Evolutionary conservation across 2,797 vertebrate genomes (phyloP), one percentile per base, ranked within the genome.

Genomic region (Sebastes steindachneri): DNA sequence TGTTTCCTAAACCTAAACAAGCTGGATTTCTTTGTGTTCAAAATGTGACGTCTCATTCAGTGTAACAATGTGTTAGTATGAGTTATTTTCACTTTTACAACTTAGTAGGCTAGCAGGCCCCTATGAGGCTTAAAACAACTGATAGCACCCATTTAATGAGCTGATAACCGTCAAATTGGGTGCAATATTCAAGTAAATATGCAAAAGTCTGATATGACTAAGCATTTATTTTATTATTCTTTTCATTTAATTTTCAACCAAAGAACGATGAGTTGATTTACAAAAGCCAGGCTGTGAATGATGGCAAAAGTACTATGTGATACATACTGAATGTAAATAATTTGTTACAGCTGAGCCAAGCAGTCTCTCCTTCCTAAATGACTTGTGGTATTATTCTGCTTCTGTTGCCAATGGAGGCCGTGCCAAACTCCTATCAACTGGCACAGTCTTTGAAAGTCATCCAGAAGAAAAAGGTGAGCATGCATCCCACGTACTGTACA

Each of bases 391-490:
- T 87, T 88, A 90, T 84, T 81, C 86, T 79, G 82, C 83, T 73
- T 76, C 72, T 77, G 57, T 48, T 88, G 90, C 87, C 91, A 92
- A 57, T 9, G 21, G 73, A 90, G 15, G n/a, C 88, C 19, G 75
- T 85, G 92, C 92, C 92, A 94, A 87, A 86, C 66, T 87, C 78
- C 79, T 86, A 90, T 93, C 85, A 89, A 89, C 84, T 84, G 87
- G 86, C 87, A 88, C 65, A 75, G 70, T 75, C 54, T 93, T 94
- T 95, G 94, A 95, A 95, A 94, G 94, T 94, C 94, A 94, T 93
- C 93, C 94, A 95, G 80, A 81, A 89, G 77, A 79, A 82, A 79
- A 89, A 89, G 85, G 86, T 92, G 88, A 93, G 77, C 60, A 80
- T 70, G 79, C 88, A 90, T 86, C 77, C 68, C 85, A 80, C 53